Base-by-base conservation (phyloP, 2,113 vertebrate species). In the Nansenia antarctica region DNA sequence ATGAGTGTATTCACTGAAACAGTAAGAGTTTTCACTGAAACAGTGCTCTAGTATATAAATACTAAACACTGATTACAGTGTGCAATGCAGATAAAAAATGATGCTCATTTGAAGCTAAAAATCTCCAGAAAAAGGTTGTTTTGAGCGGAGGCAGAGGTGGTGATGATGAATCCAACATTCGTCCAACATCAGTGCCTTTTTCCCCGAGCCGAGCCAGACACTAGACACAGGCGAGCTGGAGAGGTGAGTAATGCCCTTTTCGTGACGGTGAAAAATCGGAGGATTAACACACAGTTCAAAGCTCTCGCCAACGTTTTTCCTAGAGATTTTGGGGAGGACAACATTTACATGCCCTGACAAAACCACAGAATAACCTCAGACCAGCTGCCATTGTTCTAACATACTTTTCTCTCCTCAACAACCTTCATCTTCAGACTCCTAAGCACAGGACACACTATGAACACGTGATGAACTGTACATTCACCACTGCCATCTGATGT, bases 221-320 rank as follows among this genome's bases (percentile, higher is more conserved):
- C n/a, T 31, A 31, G 27, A 59, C 24, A 31, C 55, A 59, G 15
- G 11, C 57, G n/a, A 9, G 31, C 27, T 31, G 22, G 65, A 42
- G 31, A 47, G 24, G 5, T 15, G 24, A 30, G 26, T 22, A 12
- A 34, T 18, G 7, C 15, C 2, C 2, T 54, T 59, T 68, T 39
- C 12, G 57, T 29, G 18, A 45, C 12, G 27, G 14, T 53, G 29
- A 29, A 29, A 29, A 67, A 34, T 29, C n/a, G 27, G n/a, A 27
- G n/a, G 5, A 62, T 39, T 62, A 39, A 62, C 22, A 20, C 24
- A 39, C 60, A 47, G n/a, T 61, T 31, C 26, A 45, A 69, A 69
- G 37, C 26, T 49, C 5, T 2, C 2, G 18, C 9, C 32, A 62
- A 31, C 9, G 32, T 11, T 39, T 67, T 53, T 26, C 37, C 35